A percentile compares a stretch with the other conserved stretches of the same genome.
Conservation (phyloP, 2,113 vertebrate genomes). For the Micromys minutus region DNA sequence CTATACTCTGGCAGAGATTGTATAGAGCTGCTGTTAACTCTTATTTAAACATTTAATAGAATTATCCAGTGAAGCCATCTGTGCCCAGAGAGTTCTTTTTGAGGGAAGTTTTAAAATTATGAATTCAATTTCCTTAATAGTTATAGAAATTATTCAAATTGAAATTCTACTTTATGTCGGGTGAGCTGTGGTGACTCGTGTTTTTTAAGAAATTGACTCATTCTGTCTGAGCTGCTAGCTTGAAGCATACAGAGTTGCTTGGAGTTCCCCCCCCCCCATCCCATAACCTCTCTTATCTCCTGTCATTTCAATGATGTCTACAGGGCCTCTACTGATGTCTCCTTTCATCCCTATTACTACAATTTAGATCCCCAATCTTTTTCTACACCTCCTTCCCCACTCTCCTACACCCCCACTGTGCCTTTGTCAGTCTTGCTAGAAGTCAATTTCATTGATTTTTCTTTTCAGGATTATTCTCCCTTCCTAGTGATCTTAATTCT, state of each 20-base stretch:
- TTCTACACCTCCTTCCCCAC: not conserved
- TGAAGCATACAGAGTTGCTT: not conserved
- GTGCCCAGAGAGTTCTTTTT: constrained; percentile 13
- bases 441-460: not conserved
- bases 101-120: not conserved
- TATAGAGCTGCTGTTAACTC: constrained; percentile 26
- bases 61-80: constrained; percentile 20
- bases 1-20: constrained; percentile 29
- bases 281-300: not conserved
- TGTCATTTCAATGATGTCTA: not conserved
- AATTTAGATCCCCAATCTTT: not conserved
- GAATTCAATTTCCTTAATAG: constrained; percentile 37
- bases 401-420: not conserved
- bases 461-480: not conserved
- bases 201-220: not conserved
- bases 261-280: no score
- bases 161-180: not conserved
- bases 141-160: not conserved
- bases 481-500: not conserved
- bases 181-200: not conserved
- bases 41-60: constrained; percentile 49
- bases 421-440: not conserved
- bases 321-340: not conserved
- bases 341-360: not conserved
- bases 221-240: not conserved